These are phyloP conservation scores for Formica aserva DNA, from an alignment of 2,888 invertebrate genomes.

Conservation along the genomic window DNA sequence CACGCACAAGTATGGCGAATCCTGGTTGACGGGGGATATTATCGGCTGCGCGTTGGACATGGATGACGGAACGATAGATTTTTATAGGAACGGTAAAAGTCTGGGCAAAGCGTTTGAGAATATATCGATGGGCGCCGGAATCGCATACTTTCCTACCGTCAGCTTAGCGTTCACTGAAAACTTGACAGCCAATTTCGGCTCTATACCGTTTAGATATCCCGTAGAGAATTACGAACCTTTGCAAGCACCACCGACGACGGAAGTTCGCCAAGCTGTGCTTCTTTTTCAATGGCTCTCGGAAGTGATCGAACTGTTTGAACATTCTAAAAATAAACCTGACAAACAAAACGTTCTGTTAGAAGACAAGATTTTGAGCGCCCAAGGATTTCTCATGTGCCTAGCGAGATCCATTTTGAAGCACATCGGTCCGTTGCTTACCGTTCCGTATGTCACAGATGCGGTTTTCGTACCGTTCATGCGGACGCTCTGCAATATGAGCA, in stretches of 20 bases:
- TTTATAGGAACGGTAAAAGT: slow-evolving; percentile 91
- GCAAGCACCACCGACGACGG: slow-evolving; percentile 86
- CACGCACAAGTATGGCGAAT: slow-evolving; percentile 91
- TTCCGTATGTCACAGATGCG: slow-evolving; percentile 90
- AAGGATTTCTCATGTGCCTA: slow-evolving; percentile 81
- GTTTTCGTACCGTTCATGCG: slow-evolving; percentile 88
- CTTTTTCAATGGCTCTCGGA: slow-evolving; percentile 86
- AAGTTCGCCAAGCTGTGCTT: slow-evolving; percentile 83
- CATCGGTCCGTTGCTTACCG: slow-evolving; percentile 88
- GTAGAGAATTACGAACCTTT: slow-evolving; percentile 89
- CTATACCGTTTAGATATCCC: slow-evolving; percentile 89
- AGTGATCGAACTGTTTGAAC: slow-evolving; percentile 79
- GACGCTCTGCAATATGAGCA: slow-evolving; percentile 67
- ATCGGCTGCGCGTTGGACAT: slow-evolving; percentile 91
- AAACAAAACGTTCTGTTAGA: slow-evolving; percentile 48
- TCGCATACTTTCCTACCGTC: slow-evolving; percentile 93
- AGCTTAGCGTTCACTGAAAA: slow-evolving; percentile 92
- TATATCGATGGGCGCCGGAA: slow-evolving; percentile 90
- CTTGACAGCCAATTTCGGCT: slow-evolving; percentile 93
- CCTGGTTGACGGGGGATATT: slow-evolving; percentile 94
- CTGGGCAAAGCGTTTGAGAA: slow-evolving; percentile 91
- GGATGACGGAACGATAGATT: slow-evolving; percentile 90
- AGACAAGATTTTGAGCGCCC: slow-evolving; percentile 75
- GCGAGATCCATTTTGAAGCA: slow-evolving; percentile 87
- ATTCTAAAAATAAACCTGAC: slow-evolving; percentile 46